A percentile compares a stretch with the other conserved stretches of the same genome.
Evolutionary conservation across 2,113 vertebrate species (phyloP).

Genomic region (Megaceryle maxima): DNA sequence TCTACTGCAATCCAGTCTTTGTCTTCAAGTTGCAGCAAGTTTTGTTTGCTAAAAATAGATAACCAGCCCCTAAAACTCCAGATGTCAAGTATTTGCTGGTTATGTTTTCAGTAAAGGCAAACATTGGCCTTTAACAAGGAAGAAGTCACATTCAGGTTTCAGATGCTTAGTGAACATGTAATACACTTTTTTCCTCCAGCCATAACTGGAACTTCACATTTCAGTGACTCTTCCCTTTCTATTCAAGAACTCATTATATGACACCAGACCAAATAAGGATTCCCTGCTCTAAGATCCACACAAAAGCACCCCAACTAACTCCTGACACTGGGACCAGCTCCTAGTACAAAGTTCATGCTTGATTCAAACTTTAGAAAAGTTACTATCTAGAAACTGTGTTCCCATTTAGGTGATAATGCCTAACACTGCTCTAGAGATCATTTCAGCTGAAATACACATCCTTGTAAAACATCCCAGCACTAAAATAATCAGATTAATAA

Average conservation of each 20-base stretch:
- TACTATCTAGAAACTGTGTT: not conserved
- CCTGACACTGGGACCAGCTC: not conserved
- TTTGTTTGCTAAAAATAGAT: not conserved
- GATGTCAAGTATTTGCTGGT: not conserved
- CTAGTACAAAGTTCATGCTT: not conserved
- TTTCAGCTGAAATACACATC: not conserved
- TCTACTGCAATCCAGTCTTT: not conserved
- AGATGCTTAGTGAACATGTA: not conserved
- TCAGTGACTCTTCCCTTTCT: not conserved
- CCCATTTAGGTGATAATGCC: not conserved
- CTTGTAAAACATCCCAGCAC: not conserved
- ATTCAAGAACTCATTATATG: not conserved
- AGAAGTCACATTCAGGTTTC: not conserved
- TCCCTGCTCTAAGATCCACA: not conserved
- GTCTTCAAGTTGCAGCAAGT: not conserved
- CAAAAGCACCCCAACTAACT: not conserved
- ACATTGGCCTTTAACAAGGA: not conserved
- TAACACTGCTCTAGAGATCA: not conserved
- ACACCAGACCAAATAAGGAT: not conserved
- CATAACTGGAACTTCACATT: not conserved
- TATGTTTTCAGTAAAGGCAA: not conserved
- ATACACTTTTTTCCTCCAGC: not conserved
- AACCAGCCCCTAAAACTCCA: not conserved
- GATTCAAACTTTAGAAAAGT: not conserved
- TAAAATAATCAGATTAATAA: not conserved